phyloP scores from a whole-genome alignment of 1,140 invertebrate species.

The Condylostylus longicornis region DNA sequence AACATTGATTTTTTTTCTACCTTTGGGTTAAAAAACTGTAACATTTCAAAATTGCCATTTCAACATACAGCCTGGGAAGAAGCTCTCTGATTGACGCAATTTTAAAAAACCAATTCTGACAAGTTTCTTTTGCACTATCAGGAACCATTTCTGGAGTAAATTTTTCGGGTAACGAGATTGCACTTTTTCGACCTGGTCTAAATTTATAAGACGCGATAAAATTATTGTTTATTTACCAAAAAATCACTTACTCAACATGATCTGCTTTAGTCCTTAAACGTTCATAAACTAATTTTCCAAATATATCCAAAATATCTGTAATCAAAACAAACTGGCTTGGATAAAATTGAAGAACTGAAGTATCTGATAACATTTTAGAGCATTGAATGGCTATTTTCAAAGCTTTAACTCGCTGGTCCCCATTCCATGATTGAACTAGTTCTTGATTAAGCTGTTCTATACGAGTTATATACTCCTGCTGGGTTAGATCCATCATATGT shows the following conservation, averaged over 20 bases:
- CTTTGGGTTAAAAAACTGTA: conserved; percentile 66
- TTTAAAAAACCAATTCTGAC: conserved; percentile 98
- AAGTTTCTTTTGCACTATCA: conserved; percentile 86
- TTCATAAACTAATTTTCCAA: conserved; percentile 84
- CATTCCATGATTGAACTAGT: conserved; percentile 77
- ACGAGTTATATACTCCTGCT: conserved; percentile 77
- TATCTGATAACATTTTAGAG: conserved; percentile 80
- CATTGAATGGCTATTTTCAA: conserved; percentile 95
- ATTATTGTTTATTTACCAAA: background rate
- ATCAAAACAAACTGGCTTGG: conserved; percentile 95
- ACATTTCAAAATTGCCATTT: conserved; percentile 83
- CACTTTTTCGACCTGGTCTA: conserved; percentile 37
- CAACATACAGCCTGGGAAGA: conserved; percentile 85
- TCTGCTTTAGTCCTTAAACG: conserved; percentile 66
- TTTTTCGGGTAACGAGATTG: conserved; percentile 46
- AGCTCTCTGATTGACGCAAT: conserved; percentile 93
- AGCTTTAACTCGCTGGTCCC: conserved; percentile 87
- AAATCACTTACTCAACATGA: conserved; percentile 38
- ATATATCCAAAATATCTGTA: conserved; percentile 89
- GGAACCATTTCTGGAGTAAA: conserved; percentile 62
- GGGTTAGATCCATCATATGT: conserved; percentile 77
- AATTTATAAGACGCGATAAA: conserved; percentile 9
- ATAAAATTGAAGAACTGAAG: conserved; percentile 82
- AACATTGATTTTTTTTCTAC: conserved; percentile 30
- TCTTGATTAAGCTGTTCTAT: conserved; percentile 85